Evolutionary conservation across 1,140 invertebrate genomes (phyloP).

Genomic region (Aphaenogaster ashmeadi): DNA sequence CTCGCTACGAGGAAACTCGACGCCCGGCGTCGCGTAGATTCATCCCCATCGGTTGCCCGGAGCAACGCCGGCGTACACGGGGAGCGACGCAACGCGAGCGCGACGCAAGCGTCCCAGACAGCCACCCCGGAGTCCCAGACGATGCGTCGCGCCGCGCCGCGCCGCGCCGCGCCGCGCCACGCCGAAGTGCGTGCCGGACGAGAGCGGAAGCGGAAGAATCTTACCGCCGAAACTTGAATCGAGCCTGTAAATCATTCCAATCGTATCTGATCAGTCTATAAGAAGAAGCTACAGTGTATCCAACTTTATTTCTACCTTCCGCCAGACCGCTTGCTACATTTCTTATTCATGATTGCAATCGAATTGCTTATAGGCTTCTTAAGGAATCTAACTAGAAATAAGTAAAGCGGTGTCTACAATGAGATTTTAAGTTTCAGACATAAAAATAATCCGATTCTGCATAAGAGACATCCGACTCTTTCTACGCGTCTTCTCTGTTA

Average conservation of each 20-base stretch:
- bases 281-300: not conserved
- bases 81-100: constrained; percentile 75
- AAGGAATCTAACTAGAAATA: not conserved
- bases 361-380: not conserved
- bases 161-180: constrained; percentile 33
- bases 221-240: constrained; percentile 22
- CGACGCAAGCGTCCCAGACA: constrained; percentile 81
- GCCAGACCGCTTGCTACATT: not conserved
- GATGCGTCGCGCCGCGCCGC: constrained; percentile 65
- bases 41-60: constrained; percentile 84
- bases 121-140: constrained; percentile 70
- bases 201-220: not conserved
- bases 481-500: not conserved
- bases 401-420: no score
- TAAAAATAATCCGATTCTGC: not conserved
- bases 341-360: not conserved
- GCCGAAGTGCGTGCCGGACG: constrained; percentile 45
- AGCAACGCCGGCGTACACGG: constrained; percentile 81
- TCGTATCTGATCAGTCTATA: constrained; percentile 25
- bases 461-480: not conserved
- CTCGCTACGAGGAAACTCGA: constrained; percentile 81
- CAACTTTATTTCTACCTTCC: not conserved
- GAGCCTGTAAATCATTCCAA: constrained; percentile 35
- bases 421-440: not conserved
- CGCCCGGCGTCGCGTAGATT: constrained; percentile 84